These are phyloP conservation scores for Hydrocynus forskahlii DNA, from an alignment of 2,797 vertebrate genomes.

Conservation along the genomic window DNA sequence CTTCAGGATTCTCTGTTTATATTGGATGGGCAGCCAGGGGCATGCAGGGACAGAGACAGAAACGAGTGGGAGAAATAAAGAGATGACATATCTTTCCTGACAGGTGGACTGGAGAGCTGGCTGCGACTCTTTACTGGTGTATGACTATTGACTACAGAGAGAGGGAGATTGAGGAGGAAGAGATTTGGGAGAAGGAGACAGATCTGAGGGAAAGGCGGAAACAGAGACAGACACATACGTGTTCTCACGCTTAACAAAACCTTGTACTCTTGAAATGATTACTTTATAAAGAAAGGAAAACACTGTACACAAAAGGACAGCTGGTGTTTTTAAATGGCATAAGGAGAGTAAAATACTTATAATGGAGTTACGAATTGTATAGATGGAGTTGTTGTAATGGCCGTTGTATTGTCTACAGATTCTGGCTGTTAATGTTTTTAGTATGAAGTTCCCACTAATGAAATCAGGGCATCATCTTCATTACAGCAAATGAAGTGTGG, in stretches of 20 bases:
- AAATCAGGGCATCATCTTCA: slow-evolving; percentile 14
- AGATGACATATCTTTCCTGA: slow-evolving; percentile 48
- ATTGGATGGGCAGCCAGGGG: slow-evolving; percentile 30
- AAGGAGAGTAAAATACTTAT: too few relatives aligned
- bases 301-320: too few relatives aligned
- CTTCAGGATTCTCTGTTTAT: slow-evolving; percentile 39
- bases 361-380: too few relatives aligned
- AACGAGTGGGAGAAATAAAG: slow-evolving; percentile 26
- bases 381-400: too few relatives aligned
- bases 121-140: slow-evolving; percentile 18
- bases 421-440: background rate
- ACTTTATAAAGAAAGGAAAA: too few relatives aligned
- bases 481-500: slow-evolving; percentile 4
- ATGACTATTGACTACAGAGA: background rate
- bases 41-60: slow-evolving; percentile 21
- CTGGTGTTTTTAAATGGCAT: too few relatives aligned
- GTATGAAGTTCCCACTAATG: background rate
- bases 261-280: too few relatives aligned
- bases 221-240: background rate
- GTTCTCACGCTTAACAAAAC: too few relatives aligned
- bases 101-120: slow-evolving; percentile 30
- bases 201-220: background rate
- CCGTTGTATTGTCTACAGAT: too few relatives aligned
- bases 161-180: background rate
- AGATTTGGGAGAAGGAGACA: background rate